These are phyloP conservation scores for Sardina pilchardus DNA, from an alignment of 2,113 vertebrate species.

Conservation along the genomic window DNA sequence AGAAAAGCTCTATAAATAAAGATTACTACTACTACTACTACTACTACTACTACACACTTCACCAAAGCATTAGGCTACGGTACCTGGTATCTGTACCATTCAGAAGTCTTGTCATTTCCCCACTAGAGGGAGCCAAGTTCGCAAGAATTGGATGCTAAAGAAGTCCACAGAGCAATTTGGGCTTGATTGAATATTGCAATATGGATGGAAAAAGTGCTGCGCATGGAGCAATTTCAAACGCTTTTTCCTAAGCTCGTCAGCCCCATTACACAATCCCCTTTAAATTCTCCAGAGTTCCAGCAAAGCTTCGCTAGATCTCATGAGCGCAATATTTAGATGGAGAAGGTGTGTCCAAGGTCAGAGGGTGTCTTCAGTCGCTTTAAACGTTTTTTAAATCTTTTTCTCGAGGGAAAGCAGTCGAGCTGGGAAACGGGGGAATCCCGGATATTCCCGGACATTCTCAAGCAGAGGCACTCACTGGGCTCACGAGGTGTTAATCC, in stretches of 20 bases:
- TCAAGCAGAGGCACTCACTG: conserved; percentile 47
- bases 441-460: conserved; percentile 45
- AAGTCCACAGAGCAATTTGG: not conserved
- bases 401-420: conserved; percentile 40
- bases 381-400: not conserved
- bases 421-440: conserved; percentile 39
- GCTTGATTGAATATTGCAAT: not conserved
- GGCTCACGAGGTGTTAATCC: conserved; percentile 57
- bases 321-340: not conserved
- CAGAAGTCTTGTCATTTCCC: not conserved
- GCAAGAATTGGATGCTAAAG: not conserved
- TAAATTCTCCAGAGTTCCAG: not conserved
- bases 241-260: not conserved
- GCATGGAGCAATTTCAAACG: not conserved
- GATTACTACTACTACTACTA: no score
- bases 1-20: no score
- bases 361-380: not conserved
- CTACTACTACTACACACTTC: no score
- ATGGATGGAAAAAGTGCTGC: not conserved
- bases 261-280: not conserved
- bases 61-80: not conserved
- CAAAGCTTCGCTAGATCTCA: not conserved
- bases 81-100: not conserved
- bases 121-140: not conserved
- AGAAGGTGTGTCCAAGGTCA: not conserved